These are phyloP conservation scores for Chelon labrosus DNA, from an alignment of 2,797 vertebrate genomes.

Conservation along the genomic window DNA sequence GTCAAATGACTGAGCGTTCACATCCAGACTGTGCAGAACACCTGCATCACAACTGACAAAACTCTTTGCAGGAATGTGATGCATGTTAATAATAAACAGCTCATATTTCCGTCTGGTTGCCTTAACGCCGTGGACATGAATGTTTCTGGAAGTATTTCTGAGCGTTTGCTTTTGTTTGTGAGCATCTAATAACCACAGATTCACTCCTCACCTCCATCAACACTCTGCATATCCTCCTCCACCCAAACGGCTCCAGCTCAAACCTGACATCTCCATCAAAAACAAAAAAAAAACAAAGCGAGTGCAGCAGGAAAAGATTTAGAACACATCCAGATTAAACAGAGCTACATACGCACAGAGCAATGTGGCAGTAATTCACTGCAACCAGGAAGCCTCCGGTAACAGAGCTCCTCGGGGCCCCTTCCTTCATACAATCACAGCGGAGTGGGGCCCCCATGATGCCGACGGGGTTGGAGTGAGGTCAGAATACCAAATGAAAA, in stretches of 20 bases:
- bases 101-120: too few relatives aligned
- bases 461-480: constrained; percentile 58
- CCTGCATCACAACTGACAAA: too few relatives aligned
- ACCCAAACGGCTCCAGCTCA: constrained; percentile 20
- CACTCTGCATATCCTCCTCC: too few relatives aligned
- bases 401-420: constrained; percentile 68
- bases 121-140: not conserved
- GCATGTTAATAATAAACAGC: too few relatives aligned
- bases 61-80: too few relatives aligned
- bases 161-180: not conserved
- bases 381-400: constrained; percentile 61
- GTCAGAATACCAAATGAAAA: constrained; percentile 72
- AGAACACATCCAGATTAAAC: constrained; percentile 50
- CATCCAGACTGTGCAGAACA: too few relatives aligned
- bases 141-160: not conserved
- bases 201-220: not conserved
- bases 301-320: constrained; percentile 47
- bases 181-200: not conserved
- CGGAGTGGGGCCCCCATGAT: constrained; percentile 42
- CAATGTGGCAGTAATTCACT: constrained; percentile 77
- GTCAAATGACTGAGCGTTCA: too few relatives aligned
- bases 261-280: constrained; percentile 49
- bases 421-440: constrained; percentile 67
- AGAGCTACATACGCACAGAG: constrained; percentile 40
- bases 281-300: not conserved